Base-by-base conservation (phyloP, 1,140 invertebrate species). In the Apis florea region DNA sequence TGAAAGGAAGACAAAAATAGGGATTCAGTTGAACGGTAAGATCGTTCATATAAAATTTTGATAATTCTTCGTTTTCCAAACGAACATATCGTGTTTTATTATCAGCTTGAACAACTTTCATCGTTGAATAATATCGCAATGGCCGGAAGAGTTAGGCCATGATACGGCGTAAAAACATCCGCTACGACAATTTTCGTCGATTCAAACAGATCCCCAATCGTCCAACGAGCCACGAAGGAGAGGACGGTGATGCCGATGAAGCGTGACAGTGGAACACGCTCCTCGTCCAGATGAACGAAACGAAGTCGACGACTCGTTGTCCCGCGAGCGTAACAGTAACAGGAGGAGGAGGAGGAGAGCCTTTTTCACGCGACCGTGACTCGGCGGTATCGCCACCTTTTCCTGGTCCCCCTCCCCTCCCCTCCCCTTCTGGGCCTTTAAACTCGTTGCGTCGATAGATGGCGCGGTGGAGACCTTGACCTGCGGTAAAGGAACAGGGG, bases 391-490 rank as follows among this genome's bases (percentile, higher is more conserved):
- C 67, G 31, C 31, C 31, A 40, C 31, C 31, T 40, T 40, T 40
- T 40, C 31, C 31, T 40, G 31, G 31, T 40, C 31, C 31, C 31
- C 5, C 5, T 5, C 31, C 0, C 31, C 31, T 31, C 31, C 31
- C 31, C 31, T 31, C 26, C 26, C 2, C 75, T 79, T 79, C 81
- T 68, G 68, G 81, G 75, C 79, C 81, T 83, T 83, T 83, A 83
- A 79, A 79, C 81, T 79, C 75, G 75, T 71, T 79, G 75, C 67
- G 79, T 72, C 81, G 81, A 83, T 83, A 72, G 81, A 40, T 67
- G 49, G 81, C 80, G 75, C 66, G 81, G n/a, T n/a, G 53, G 61
- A 82, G 80, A 82, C 80, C 80, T 82, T 82, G 81, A 79, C 81
- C 81, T 12, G 76, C 75, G 81, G 75, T 79, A 83, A 83, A 83